Conservation (phyloP, 2,888 invertebrate species). For the Synergus laeviventris region DNA sequence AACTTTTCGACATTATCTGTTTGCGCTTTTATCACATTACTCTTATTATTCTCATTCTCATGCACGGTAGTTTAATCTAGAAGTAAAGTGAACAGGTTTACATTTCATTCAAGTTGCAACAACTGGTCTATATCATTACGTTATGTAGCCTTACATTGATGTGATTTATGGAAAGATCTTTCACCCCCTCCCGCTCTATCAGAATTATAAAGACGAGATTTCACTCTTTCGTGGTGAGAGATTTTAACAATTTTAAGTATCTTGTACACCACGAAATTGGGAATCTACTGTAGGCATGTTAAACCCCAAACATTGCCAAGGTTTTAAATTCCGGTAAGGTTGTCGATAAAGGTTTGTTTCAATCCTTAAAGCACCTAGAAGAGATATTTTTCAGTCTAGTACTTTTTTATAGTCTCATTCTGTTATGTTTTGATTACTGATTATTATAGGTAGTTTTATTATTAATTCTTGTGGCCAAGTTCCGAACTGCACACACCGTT, state of each 20-base stretch:
- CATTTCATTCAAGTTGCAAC: slow-evolving; percentile 74
- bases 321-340: slow-evolving; percentile 14
- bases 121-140: slow-evolving; percentile 73
- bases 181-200: background rate
- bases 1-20: slow-evolving; percentile 56
- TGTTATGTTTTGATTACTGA: background rate
- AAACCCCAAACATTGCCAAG: background rate
- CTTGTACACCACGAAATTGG: slow-evolving; percentile 6
- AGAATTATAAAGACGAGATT: background rate
- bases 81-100: slow-evolving; percentile 66
- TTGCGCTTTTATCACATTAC: background rate
- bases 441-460: too few relatives aligned
- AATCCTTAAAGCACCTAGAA: background rate
- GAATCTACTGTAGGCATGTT: background rate
- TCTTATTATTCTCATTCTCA: slow-evolving; percentile 18
- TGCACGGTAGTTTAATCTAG: slow-evolving; percentile 35
- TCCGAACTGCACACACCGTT: too few relatives aligned
- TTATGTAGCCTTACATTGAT: slow-evolving; percentile 76
- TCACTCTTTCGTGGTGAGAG: slow-evolving; percentile 3
- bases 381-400: background rate
- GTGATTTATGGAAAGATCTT: slow-evolving; percentile 57
- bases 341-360: slow-evolving; percentile 26
- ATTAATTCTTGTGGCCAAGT: too few relatives aligned
- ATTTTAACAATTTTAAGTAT: background rate
- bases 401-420: background rate